Evolutionary conservation across 2,113 vertebrate genomes (phyloP), one percentile per base, ranked within the genome.

Genomic region (Ammodytes marinus): DNA sequence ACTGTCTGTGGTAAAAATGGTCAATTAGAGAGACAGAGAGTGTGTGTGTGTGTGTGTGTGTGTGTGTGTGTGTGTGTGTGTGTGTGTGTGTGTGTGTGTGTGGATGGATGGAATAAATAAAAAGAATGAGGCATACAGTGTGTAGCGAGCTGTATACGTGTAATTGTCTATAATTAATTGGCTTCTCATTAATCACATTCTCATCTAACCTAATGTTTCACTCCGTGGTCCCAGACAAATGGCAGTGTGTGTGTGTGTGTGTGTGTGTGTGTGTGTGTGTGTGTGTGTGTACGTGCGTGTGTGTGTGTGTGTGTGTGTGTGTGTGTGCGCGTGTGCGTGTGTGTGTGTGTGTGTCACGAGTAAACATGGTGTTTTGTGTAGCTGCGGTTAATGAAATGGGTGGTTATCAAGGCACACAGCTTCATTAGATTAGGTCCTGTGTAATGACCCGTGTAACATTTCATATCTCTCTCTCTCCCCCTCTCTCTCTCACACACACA

Each of bases 371-470:
- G 79, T 88, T 88, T 27, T 89, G 75, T 82, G 72, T 40, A 77
- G 74, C 64, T 78, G 81, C 75, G 42, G 65, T 74, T 87, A 91
- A 92, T 93, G 87, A 84, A 91, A 88, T 88, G 87, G 84, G 84
- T 90, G 82, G 80, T 89, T 90, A 89, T 89, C 83, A 86, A 90
- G 64, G 79, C 75, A 81, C 87, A 83, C 84, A 83, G 86, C 83
- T 88, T 89, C 90, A 92, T 92, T 90, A 90, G 85, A 92, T 92
- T 90, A 90, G 85, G 77, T 80, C 83, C 83, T 80, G 89, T 43
- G 47, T 90, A 93, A 93, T 88, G 89, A 88, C 90, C 88, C 89
- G 83, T 88, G 86, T 86, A 86, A 77, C 83, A 69, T 86, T 86
- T 77, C 63, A 83, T 79, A 69, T 61, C 77, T 64, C 49, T 84